These are phyloP conservation scores for Harpagus bidentatus DNA, from an alignment of 2,113 vertebrate species.

Conservation along the genomic window DNA sequence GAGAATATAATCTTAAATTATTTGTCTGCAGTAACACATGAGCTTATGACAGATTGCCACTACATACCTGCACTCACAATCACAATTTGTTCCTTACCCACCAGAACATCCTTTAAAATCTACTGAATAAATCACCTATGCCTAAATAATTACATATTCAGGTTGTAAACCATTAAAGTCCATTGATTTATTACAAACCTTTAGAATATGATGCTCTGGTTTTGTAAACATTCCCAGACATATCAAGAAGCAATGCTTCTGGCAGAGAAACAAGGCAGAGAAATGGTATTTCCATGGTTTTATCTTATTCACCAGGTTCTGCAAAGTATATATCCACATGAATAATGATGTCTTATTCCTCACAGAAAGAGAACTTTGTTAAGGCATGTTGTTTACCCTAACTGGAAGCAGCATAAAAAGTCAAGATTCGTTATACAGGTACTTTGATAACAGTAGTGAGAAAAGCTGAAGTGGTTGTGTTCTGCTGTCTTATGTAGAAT, in stretches of 20 bases:
- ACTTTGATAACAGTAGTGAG: background rate
- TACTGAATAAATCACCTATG: background rate
- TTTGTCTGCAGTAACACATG: background rate
- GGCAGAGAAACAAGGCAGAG: background rate
- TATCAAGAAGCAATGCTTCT: background rate
- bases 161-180: background rate
- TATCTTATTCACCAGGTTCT: background rate
- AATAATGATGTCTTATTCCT: background rate
- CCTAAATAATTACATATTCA: slow-evolving; percentile 10
- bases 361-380: background rate
- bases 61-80: background rate
- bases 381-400: background rate
- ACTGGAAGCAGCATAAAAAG: background rate
- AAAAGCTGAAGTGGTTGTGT: background rate
- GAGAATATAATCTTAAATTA: background rate
- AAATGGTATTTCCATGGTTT: background rate
- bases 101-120: background rate
- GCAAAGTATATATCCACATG: background rate
- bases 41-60: background rate
- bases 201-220: background rate
- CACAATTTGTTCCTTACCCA: background rate
- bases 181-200: slow-evolving; percentile 7
- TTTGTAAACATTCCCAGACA: background rate
- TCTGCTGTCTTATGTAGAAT: background rate
- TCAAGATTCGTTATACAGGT: background rate